Percentiles rank a stretch among this genome's conserved stretches.
Conservation (phyloP, 2,888 invertebrate species). For the Ditylenchus weischeri region DNA sequence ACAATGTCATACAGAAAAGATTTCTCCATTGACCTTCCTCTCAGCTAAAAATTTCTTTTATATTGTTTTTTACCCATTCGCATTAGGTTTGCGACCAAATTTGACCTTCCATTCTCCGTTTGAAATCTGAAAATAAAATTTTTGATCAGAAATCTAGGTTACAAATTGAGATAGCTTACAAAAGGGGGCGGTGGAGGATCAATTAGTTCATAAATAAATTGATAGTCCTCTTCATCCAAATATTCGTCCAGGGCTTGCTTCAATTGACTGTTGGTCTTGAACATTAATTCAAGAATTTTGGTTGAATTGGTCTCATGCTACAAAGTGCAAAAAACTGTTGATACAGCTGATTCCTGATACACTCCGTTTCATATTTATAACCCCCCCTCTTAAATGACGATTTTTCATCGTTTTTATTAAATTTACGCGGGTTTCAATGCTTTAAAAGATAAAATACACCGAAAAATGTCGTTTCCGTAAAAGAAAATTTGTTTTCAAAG, state of each 20-base stretch:
- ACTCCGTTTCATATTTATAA: too few species aligned
- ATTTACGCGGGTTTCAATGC: too few species aligned
- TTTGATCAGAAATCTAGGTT: not conserved
- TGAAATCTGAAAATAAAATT: conserved; percentile 12
- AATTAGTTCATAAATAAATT: conserved; percentile 64
- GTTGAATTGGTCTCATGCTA: conserved; percentile 65
- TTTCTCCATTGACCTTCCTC: conserved; percentile 56
- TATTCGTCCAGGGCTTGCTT: conserved; percentile 54
- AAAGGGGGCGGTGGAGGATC: conserved; percentile 37
- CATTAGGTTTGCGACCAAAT: too few species aligned
- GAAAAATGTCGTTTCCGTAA: too few species aligned
- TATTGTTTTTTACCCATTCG: too few species aligned
- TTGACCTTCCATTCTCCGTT: conserved; percentile 32
- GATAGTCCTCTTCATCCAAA: conserved; percentile 58
- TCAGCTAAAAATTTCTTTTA: not conserved
- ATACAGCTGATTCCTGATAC: too few species aligned
- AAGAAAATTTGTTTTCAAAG: too few species aligned
- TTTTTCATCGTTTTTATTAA: too few species aligned
- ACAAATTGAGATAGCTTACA: conserved; percentile 20
- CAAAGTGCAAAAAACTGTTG: too few species aligned
- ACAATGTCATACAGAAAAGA: conserved; percentile 65
- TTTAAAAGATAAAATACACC: too few species aligned
- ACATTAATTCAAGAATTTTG: conserved; percentile 62
- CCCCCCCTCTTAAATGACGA: too few species aligned
- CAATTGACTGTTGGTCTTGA: conserved; percentile 34